Base-by-base conservation (phyloP, 2,113 vertebrate species). In the Microcebus ravelobensis region DNA sequence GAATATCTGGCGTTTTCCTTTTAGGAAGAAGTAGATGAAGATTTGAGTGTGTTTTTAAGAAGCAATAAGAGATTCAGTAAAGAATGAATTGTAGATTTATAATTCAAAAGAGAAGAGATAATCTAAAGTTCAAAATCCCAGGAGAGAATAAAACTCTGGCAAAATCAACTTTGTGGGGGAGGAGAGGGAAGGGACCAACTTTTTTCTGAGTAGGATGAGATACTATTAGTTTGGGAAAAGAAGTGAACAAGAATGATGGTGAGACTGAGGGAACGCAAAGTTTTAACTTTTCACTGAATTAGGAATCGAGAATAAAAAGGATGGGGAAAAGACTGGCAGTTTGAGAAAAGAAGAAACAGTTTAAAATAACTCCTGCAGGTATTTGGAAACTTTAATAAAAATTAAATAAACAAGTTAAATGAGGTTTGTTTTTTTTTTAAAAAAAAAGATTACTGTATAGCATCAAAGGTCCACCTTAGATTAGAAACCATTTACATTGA, bases 361-460 rank as follows among this genome's bases (percentile, higher is more conserved):
- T 95, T 70, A 65, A 92, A 90, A 59, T 3, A 50, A 87, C 13
- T 74, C 76, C 61, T 39, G 1, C 8, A 27, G 27, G 31, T 79
- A 55, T 92, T 94, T 87, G 29, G n/a, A 95, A 91, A 81, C 34
- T 34, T 85, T 42, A 88, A 59, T 18, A 74, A 65, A 91, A 77
- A 87, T 65, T 31, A 90, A 42, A 61, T 63, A 59, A 55, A 52
- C 59, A 6, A 74, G 2, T 71, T 80, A 65, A 71, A 59, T 48
- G 20, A 48, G 20, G 5, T 42, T 42, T 39, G 1, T 39, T 6
- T 48, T 36, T 92, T 55, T 55, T 5, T 0, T 7, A 52, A 45
- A 45, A 45, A 45, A 59, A 73, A 50, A 61, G 17, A 57, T 76
- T 50, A 8, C 36, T 48, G 0, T 27, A 17, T 25, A 17, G 2